Conservation (phyloP, 2,113 vertebrate species). For the Aegypius monachus region DNA sequence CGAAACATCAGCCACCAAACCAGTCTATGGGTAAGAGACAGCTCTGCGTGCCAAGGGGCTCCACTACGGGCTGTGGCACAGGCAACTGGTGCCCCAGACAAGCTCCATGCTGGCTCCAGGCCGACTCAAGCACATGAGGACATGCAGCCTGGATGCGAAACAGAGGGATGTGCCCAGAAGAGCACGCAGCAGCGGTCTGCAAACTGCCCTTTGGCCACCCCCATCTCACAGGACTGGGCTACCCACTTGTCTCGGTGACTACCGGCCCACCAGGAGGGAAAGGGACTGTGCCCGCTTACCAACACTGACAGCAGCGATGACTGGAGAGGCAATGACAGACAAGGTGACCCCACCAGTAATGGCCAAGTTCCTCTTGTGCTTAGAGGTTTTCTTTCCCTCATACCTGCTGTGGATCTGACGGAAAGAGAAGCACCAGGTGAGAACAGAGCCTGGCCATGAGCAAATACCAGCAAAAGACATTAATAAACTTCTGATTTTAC, state of each 20-base stretch:
- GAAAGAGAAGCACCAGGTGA: constrained; percentile 38
- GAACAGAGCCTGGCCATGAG: not conserved
- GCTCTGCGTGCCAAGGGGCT: not conserved
- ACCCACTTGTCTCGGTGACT: not conserved
- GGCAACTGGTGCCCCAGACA: not conserved
- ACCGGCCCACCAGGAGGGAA: not conserved
- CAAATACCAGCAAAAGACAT: not conserved
- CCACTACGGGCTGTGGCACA: not conserved
- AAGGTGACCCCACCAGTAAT: constrained; percentile 95
- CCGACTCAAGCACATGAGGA: not conserved
- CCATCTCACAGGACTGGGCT: not conserved
- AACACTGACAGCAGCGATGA: constrained; percentile 96
- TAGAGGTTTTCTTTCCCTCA: constrained; percentile 92
- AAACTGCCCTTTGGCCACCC: not conserved
- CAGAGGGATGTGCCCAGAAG: not conserved
- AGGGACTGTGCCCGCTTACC: constrained; percentile 73
- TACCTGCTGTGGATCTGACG: constrained; percentile 94
- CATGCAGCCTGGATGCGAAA: not conserved
- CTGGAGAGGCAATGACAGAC: constrained; percentile 93
- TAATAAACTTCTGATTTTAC: not conserved
- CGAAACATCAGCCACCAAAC: not conserved
- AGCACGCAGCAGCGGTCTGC: not conserved
- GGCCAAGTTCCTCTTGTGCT: constrained; percentile 94
- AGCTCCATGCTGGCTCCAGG: not conserved
- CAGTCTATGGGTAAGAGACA: not conserved